Evolutionary conservation across 1,140 invertebrate species (phyloP).

Genomic region (Calephelis nemesis): DNA sequence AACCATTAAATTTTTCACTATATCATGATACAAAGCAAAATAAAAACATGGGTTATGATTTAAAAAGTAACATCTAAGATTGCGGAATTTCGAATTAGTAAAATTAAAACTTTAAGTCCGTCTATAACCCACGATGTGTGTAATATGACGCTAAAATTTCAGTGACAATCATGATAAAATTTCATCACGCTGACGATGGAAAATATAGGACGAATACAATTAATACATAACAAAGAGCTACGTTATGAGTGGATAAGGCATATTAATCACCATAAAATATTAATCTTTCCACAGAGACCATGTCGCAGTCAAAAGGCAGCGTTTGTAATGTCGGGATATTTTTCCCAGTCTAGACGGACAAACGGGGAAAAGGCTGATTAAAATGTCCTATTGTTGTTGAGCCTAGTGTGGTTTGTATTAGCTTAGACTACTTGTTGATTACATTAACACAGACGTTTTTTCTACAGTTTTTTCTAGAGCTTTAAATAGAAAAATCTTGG

Average conservation of each 20-base stretch:
- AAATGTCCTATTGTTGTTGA: constrained; percentile 68
- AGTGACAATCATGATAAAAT: too few species aligned
- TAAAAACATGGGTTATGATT: too few species aligned
- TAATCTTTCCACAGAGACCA: constrained; percentile 33
- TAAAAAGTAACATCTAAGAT: background rate
- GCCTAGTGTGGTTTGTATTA: constrained; percentile 51
- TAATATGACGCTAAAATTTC: constrained; percentile 58
- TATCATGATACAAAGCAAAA: too few species aligned
- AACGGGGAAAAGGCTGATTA: constrained; percentile 72
- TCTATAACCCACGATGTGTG: constrained; percentile 57
- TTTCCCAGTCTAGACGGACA: constrained; percentile 70
- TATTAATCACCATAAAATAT: constrained; percentile 29
- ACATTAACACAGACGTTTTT: too few species aligned
- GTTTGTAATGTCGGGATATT: constrained; percentile 53
- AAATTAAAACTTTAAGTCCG: background rate
- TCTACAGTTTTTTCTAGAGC: too few species aligned
- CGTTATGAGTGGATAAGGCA: constrained; percentile 15
- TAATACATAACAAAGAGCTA: background rate
- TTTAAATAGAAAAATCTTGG: too few species aligned
- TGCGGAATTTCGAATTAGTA: background rate
- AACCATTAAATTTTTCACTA: too few species aligned
- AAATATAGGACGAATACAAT: too few species aligned
- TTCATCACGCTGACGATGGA: too few species aligned
- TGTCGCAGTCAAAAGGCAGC: constrained; percentile 43
- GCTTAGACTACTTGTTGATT: constrained; percentile 21